Evolutionary conservation across 1,140 invertebrate genomes (phyloP).

Genomic region (Ceratitis capitata): DNA sequence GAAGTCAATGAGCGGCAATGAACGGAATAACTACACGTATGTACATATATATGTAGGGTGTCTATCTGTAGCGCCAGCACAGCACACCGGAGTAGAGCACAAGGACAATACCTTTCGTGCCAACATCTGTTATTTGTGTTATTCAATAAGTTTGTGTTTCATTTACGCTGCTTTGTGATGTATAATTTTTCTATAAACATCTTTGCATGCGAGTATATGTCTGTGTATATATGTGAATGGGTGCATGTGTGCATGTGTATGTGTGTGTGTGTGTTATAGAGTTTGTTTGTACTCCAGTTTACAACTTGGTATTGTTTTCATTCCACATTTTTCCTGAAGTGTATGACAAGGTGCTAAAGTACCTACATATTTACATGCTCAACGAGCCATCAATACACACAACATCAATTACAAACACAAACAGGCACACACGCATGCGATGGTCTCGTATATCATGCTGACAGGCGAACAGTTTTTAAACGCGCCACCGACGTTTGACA

Average conservation of each 20-base stretch:
- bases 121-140: conserved; percentile 32
- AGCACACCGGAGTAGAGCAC: no score
- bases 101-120: not conserved
- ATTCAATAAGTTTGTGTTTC: conserved; percentile 31
- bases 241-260: not conserved
- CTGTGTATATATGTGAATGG: not conserved
- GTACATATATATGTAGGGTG: not conserved
- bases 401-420: not conserved
- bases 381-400: not conserved
- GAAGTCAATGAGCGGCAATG: not conserved
- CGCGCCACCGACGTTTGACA: not conserved
- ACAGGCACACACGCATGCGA: no score
- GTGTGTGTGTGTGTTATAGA: not conserved
- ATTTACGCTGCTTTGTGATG: not conserved
- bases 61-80: not conserved
- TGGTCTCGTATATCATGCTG: not conserved
- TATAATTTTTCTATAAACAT: not conserved
- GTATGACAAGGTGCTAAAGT: conserved; percentile 2
- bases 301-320: conserved; percentile 24
- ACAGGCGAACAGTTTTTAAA: conserved; percentile 1
- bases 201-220: not conserved
- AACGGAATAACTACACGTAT: not conserved
- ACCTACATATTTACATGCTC: not conserved
- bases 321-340: not conserved
- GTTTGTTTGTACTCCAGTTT: not conserved